Percentiles rank a stretch among this genome's conserved stretches.
Conservation (phyloP, 2,888 invertebrate species). For the Isoperla grammatica region DNA sequence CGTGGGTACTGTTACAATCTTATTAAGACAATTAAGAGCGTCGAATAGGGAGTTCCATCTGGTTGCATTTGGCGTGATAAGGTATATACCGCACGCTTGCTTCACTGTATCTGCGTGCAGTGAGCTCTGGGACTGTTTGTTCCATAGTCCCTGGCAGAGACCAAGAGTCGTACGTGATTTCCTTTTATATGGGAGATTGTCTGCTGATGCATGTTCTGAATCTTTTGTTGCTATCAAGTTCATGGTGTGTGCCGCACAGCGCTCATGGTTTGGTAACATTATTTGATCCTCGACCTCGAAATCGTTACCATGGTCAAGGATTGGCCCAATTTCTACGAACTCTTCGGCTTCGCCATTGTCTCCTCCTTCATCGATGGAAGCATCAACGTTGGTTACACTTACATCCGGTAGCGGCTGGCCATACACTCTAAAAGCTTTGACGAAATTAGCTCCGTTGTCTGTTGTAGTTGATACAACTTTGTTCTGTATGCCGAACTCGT, state of each 20-base stretch:
- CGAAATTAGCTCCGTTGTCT: too few species aligned
- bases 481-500: too few species aligned
- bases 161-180: constrained; percentile 2
- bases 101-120: constrained; percentile 6
- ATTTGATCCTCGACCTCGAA: too few species aligned
- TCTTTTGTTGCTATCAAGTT: constrained; percentile 1
- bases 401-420: too few species aligned
- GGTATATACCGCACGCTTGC: background rate
- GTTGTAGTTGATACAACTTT: too few species aligned
- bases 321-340: too few species aligned
- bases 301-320: too few species aligned
- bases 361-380: too few species aligned
- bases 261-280: background rate
- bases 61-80: constrained; percentile 4
- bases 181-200: background rate
- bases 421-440: too few species aligned
- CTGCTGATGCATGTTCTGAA: background rate
- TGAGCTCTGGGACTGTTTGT: background rate
- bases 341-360: too few species aligned
- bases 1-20: too few species aligned
- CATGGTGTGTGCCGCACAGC: constrained; percentile 7
- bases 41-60: constrained; percentile 5
- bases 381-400: too few species aligned
- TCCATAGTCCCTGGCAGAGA: constrained; percentile 6
- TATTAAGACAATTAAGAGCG: background rate